These are phyloP conservation scores for Spea bombifrons DNA, from an alignment of 2,113 vertebrate species.

Conservation along the genomic window DNA sequence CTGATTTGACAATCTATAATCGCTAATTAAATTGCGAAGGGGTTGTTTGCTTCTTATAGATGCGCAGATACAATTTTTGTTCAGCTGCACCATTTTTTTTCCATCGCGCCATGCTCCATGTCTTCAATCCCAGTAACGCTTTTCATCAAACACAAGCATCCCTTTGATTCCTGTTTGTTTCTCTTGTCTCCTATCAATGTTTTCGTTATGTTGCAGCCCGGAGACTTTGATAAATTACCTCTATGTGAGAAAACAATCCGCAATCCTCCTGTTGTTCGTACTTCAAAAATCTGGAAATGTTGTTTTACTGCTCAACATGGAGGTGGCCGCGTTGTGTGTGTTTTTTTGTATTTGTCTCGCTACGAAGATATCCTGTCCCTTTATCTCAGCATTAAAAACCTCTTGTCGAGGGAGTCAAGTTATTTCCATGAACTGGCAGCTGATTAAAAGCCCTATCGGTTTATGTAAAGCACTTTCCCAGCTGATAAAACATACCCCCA, in stretches of 20 bases:
- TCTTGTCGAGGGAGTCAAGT: constrained; percentile 31
- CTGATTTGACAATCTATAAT: too few species aligned
- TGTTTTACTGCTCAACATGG: background rate
- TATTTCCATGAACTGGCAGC: constrained; percentile 38
- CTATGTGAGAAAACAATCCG: background rate
- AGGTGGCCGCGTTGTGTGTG: constrained; percentile 24
- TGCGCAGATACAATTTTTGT: too few species aligned
- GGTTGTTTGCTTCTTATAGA: background rate
- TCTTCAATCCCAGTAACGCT: too few species aligned
- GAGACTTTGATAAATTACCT: constrained; percentile 3
- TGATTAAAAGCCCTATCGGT: constrained; percentile 39
- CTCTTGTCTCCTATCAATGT: background rate
- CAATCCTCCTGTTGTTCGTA: constrained; percentile 1
- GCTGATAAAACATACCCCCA: constrained; percentile 38
- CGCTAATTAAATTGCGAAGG: too few species aligned
- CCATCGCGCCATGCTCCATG: too few species aligned
- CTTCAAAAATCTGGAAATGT: constrained; percentile 9
- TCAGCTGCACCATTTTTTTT: too few species aligned
- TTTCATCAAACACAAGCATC: background rate
- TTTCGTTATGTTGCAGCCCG: background rate
- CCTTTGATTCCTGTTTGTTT: background rate
- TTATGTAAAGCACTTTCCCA: constrained; percentile 28
- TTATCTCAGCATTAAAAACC: constrained; percentile 30
- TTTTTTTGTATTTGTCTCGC: constrained; percentile 20
- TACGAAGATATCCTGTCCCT: constrained; percentile 28